Percentiles rank a stretch among this genome's conserved stretches.
phyloP scores from a whole-genome alignment of 2,113 vertebrate genomes.

The Hydropotes inermis region DNA sequence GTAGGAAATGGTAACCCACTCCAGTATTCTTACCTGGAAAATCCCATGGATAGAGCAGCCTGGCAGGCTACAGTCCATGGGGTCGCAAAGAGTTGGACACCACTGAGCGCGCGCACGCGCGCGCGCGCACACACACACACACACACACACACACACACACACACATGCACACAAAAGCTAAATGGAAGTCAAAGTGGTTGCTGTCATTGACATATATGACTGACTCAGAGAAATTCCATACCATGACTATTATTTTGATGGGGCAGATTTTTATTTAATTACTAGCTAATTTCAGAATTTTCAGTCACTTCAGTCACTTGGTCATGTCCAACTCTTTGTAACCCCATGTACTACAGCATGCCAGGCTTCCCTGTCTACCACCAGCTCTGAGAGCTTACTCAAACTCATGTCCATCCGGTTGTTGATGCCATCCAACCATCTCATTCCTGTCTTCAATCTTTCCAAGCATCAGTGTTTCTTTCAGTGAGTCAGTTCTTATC shows the following conservation, averaged over 20 bases:
- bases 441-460: neutral
- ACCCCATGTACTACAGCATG: neutral
- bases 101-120: neutral
- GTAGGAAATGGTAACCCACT: neutral
- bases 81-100: neutral
- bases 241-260: neutral
- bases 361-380: neutral
- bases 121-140: no score
- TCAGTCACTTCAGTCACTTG: neutral
- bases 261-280: neutral
- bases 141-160: accelerated
- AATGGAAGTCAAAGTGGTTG: neutral
- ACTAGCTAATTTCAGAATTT: neutral
- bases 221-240: neutral
- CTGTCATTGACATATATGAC: neutral
- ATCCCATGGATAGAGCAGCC: neutral
- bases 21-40: neutral
- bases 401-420: neutral
- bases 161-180: accelerated
- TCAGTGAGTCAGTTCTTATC: neutral
- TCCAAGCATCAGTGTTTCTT: neutral
- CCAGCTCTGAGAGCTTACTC: neutral
- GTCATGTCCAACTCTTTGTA: neutral
- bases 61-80: neutral
- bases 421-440: neutral